Evolutionary conservation across 2,888 invertebrate genomes (phyloP).

Genomic region (Polydrusus pterygomalis): DNA sequence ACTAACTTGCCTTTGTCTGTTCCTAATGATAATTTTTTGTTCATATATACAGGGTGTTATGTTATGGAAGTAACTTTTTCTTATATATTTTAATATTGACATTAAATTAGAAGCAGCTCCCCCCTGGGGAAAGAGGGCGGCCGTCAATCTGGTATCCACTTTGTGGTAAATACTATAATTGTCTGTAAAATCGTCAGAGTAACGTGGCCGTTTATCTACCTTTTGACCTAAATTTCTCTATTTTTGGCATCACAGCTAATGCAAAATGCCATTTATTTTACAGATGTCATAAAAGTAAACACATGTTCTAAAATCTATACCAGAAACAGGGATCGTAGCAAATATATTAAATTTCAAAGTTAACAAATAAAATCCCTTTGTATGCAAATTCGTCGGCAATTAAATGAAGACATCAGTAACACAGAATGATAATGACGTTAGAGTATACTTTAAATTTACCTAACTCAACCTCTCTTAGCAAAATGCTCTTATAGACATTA

Average conservation of each 20-base stretch:
- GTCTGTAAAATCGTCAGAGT: too few species aligned
- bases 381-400: constrained; percentile 51
- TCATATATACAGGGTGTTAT: too few species aligned
- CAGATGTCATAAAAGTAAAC: constrained; percentile 9
- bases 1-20: too few species aligned
- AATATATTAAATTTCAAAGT: constrained; percentile 46
- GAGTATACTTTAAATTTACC: constrained; percentile 51
- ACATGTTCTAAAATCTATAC: not conserved
- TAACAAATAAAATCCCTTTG: constrained; percentile 39
- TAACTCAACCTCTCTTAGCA: constrained; percentile 33
- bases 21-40: too few species aligned
- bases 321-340: constrained; percentile 5
- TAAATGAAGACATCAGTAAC: constrained; percentile 49
- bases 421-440: constrained; percentile 41
- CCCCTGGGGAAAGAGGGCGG: too few species aligned
- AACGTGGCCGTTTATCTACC: not conserved
- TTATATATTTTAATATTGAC: too few species aligned
- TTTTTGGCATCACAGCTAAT: not conserved
- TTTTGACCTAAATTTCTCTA: not conserved
- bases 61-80: too few species aligned
- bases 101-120: too few species aligned
- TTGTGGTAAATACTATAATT: too few species aligned
- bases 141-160: too few species aligned
- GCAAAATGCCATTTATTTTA: not conserved
- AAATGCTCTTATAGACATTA: constrained; percentile 42